A percentile compares a stretch with the other conserved stretches of the same genome.
phyloP scores from a whole-genome alignment of 2,797 vertebrate genomes.

The Pantherophis alleghaniensis region DNA sequence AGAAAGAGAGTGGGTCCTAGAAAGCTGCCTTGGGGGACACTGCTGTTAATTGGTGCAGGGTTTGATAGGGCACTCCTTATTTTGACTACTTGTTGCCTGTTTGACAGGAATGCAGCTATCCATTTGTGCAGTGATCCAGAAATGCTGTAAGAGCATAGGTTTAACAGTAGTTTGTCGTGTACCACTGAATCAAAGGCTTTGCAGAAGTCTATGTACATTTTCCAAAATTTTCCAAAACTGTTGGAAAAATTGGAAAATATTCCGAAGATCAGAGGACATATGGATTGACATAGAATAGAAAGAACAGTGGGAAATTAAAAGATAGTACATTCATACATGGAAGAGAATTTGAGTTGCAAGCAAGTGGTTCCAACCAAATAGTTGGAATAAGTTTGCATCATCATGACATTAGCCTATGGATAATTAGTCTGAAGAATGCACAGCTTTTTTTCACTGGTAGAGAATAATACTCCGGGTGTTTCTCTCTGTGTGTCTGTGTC shows the following conservation, averaged over 20 bases:
- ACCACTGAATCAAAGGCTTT: no score
- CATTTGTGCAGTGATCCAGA: no score
- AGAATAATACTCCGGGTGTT: neutral
- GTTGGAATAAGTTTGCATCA: neutral
- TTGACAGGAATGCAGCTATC: no score
- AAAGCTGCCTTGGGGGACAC: no score
- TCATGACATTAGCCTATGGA: neutral
- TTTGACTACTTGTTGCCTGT: no score
- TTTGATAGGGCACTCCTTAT: no score
- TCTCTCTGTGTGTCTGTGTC: neutral
- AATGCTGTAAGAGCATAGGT: no score
- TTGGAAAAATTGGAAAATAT: neutral
- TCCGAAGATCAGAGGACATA: neutral
- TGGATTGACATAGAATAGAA: neutral
- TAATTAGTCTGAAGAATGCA: neutral
- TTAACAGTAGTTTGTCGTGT: no score
- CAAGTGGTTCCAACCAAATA: neutral
- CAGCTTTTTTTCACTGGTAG: neutral
- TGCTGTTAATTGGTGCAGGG: no score
- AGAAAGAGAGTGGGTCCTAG: no score
- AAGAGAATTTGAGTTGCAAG: neutral
- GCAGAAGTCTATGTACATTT: no score
- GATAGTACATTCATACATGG: neutral
- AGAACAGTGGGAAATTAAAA: neutral
- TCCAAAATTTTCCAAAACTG: neutral